Evolutionary conservation across 2,113 vertebrate genomes (phyloP), one percentile per base, ranked within the genome.

Genomic region (Oceanites oceanicus): DNA sequence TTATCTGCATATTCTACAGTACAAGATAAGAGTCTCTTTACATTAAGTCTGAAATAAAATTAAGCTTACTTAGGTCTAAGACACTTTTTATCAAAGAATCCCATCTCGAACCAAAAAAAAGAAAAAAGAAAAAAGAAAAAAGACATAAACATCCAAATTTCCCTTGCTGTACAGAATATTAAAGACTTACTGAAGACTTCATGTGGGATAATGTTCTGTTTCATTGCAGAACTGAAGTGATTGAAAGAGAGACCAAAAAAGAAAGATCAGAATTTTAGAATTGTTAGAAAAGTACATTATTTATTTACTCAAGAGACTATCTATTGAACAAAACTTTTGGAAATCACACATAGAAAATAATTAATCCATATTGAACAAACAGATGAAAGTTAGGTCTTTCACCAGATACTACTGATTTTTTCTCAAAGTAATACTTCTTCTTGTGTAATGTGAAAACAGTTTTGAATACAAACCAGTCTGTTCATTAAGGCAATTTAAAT

Each of bases 401-500:
- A 56, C 49, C 20, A 86, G 22, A 68, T 77, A 86, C 45, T 84
- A 61, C 50, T 59, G 70, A 32, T 2, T 70, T 90, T 86, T 86
- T 68, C 71, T 92, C 65, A 38, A 68, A 79, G 45, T 20, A 72
- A 3, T 79, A 59, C 74, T 84, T 70, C 17, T 92, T 77, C 36
- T 53, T 92, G 55, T 71, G 45, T 53, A 68, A 80, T 45, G 58
- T 29, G 63, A 80, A 65, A 85, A 63, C 38, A 76, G 32, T 80
- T 95, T 70, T 36, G 49, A 86, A 82, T 58, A 75, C 38, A 92
- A 90, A 81, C 26, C 52, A 78, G 85, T 15, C 82, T 75, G 77
- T 75, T 96, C 65, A 91, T 94, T 59, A 85, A 88, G 20, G 88
- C 25, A 55, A 82, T 36, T 90, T 82, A 95, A 92, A 93, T 71